A percentile compares a stretch with the other conserved stretches of the same genome.
Evolutionary conservation across 2,888 invertebrate genomes (phyloP).

Genomic region (Cheilosia variabilis): DNA sequence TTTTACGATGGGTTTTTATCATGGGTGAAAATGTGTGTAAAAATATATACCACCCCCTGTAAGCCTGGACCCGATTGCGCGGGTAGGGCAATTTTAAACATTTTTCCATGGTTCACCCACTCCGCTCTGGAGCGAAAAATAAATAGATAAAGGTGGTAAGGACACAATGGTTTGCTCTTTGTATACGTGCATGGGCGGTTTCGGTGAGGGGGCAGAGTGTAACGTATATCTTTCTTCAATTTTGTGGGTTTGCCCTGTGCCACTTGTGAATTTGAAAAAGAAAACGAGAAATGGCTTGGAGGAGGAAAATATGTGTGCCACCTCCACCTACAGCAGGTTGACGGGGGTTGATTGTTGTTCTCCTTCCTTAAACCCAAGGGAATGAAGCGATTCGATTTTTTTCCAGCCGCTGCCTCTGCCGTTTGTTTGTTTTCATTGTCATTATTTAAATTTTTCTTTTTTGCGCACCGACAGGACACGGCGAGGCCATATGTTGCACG

Average conservation of each 20-base stretch:
- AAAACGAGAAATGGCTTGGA: conserved; percentile 44
- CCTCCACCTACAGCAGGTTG: conserved; percentile 57
- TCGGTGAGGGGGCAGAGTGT: conserved; percentile 26
- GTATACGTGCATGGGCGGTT: conserved; percentile 20
- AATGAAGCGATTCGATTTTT: conserved; percentile 64
- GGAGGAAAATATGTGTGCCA: conserved; percentile 11
- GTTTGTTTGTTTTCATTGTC: conserved; percentile 65
- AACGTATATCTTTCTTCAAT: conserved; percentile 70
- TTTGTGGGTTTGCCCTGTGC: conserved; percentile 74
- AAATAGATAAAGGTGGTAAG: conserved; percentile 65
- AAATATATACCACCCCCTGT: conserved; percentile 46
- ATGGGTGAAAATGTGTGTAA: conserved; percentile 74
- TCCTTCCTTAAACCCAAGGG: conserved; percentile 44
- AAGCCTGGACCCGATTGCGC: conserved; percentile 56
- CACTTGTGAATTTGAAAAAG: conserved; percentile 75
- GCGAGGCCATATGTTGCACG: conserved; percentile 75
- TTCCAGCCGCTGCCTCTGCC: conserved; percentile 21
- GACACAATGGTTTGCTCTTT: conserved; percentile 68
- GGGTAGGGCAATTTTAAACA: conserved; percentile 58
- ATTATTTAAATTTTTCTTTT: conserved; percentile 60
- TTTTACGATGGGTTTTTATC: conserved; percentile 74
- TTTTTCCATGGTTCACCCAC: conserved; percentile 32
- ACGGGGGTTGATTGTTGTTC: conserved; percentile 48
- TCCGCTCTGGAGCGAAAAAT: conserved; percentile 10
- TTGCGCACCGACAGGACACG: conserved; percentile 39